Conservation (phyloP, 2,113 vertebrate species). For the Malurus alboscapulatus region DNA sequence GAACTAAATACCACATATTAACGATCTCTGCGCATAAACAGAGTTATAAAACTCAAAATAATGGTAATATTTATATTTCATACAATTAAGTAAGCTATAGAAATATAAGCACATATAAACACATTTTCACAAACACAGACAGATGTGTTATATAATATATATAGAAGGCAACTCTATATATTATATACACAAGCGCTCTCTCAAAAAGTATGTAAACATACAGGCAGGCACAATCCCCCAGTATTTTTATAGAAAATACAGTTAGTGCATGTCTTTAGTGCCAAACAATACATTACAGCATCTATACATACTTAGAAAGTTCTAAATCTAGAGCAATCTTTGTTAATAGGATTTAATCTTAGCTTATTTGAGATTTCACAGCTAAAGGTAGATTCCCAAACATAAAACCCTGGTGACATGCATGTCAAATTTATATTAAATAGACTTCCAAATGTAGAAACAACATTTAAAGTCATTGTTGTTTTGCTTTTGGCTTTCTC, state of each 20-base stretch:
- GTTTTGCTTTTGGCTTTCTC: conserved; percentile 15
- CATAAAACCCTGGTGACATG: neutral
- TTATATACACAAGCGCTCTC: conserved; percentile 49
- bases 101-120: conserved; percentile 39
- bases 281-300: conserved; percentile 3
- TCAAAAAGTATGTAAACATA: conserved; percentile 35
- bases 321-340: conserved; percentile 1
- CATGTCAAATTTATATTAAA: neutral
- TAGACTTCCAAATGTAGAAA: conserved; percentile 19
- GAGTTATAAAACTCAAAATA: conserved; percentile 13
- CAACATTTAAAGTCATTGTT: neutral
- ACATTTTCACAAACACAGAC: conserved; percentile 20
- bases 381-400: neutral
- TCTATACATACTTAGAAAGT: neutral
- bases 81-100: neutral
- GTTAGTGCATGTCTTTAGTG: neutral
- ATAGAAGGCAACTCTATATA: conserved; percentile 28
- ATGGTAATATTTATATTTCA: neutral
- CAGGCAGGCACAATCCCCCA: conserved; percentile 23
- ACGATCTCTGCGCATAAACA: neutral
- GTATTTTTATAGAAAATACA: neutral
- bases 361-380: neutral
- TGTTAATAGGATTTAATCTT: neutral
- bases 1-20: neutral
- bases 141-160: conserved; percentile 44